Base-by-base conservation (phyloP, 2,113 vertebrate genomes). In the Xiphophorus couchianus region DNA sequence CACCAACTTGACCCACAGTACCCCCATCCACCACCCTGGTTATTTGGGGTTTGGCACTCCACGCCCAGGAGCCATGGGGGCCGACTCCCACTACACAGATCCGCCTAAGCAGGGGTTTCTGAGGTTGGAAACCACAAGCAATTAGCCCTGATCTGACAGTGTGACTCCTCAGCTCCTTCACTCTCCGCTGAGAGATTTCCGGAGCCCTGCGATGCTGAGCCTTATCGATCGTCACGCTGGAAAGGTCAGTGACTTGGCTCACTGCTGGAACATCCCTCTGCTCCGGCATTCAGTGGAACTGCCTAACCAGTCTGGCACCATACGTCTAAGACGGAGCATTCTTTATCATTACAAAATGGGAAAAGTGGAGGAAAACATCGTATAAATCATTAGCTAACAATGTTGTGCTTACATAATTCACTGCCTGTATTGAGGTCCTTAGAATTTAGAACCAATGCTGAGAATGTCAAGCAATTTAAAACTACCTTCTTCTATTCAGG, bases 241-340 rank as follows among this genome's bases (percentile, higher is more conserved):
- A 94, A 95, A 95, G 93, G 94, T 95, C 91, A 82, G 69, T 44
- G 79, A 73, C 82, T 80, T 86, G 87, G 90, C 87, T 81, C 37
- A 33, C 69, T 84, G 83, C 83, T 58, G 81, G 85, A 66, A 66
- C 87, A 67, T 86, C 66, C 19, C 19, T 63, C 33, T 39, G 81
- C 69, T 72, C 76, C 76, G 82, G 80, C 61, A 85, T 83, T 83
- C 78, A 73, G 71, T 68, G 74, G 82, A 77, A 37, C 63, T 81
- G 62, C 72, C 28, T 75, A 64, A 67, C 70, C 63, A 62, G 67
- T 70, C 25, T 75, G 83, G 70, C 71, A 68, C 71, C 25, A 1
- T 25, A 19, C 17, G 14, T 30, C 15, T 7, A 39, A 69, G 33
- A 70, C 42, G 29, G 42, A 69, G 35, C 66, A 64, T 54, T 71